These are phyloP conservation scores for Caenorhabditis imperialis DNA, from an alignment of 2,888 invertebrate genomes.

Conservation along the genomic window DNA sequence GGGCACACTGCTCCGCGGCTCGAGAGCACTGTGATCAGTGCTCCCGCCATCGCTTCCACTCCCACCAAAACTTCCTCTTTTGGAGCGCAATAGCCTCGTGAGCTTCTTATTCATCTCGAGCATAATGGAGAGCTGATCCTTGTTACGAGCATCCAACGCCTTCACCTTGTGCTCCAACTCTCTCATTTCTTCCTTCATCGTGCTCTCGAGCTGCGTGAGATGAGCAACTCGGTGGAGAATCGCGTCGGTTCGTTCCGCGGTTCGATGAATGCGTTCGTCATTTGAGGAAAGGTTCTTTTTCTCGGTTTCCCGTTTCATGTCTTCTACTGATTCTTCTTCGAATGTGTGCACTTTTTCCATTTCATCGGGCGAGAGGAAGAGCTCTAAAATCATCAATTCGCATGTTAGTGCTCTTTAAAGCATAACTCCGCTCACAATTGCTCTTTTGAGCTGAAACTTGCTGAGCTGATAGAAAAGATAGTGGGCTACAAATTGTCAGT, in stretches of 20 bases:
- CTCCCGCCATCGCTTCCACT: conserved; percentile 38
- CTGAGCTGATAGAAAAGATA: too few relatives aligned
- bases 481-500: too few relatives aligned
- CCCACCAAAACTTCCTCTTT: conserved; percentile 17
- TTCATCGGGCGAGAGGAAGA: conserved; percentile 93
- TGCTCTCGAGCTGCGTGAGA: conserved; percentile 72
- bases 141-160: conserved; percentile 64
- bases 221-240: conserved; percentile 72
- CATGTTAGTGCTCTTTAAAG: too few relatives aligned
- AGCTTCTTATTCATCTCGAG: conserved; percentile 62
- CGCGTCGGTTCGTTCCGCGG: conserved; percentile 79
- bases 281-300: conserved; percentile 77
- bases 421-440: too few relatives aligned
- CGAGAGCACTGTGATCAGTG: neutral
- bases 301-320: conserved; percentile 90
- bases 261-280: conserved; percentile 79
- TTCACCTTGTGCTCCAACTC: conserved; percentile 67
- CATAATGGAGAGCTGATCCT: conserved; percentile 64
- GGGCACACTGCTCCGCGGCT: conserved; percentile 8
- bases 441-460: too few relatives aligned
- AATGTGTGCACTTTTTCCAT: conserved; percentile 94
- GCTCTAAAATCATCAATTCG: conserved; percentile 86
- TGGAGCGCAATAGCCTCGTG: conserved; percentile 23
- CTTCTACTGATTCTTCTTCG: conserved; percentile 98
- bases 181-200: conserved; percentile 62